A percentile compares a stretch with the other conserved stretches of the same genome.
Evolutionary conservation across 2,888 invertebrate genomes (phyloP).

Genomic region (Ceriagrion tenellum): DNA sequence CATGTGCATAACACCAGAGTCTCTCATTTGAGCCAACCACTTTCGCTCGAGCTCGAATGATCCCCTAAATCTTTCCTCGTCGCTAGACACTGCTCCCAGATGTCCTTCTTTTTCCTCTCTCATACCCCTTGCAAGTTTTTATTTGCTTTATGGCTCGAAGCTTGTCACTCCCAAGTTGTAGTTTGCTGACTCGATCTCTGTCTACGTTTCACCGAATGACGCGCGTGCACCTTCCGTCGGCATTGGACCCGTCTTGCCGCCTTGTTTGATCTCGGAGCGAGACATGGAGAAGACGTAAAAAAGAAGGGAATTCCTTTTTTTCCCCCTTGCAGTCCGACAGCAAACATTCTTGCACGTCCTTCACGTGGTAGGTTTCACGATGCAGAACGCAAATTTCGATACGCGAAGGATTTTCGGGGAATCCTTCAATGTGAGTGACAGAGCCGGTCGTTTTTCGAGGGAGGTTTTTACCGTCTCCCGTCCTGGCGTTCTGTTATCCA

Average conservation of each 20-base stretch:
- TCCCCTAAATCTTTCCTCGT: not conserved
- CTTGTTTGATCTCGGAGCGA: not conserved
- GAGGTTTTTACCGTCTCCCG: not conserved
- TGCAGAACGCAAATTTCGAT: not conserved
- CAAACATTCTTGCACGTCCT: constrained; percentile 9
- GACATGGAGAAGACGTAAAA: not conserved
- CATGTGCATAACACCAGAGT: not conserved
- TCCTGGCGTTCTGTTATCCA: not conserved
- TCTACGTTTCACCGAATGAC: not conserved
- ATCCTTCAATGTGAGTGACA: not conserved
- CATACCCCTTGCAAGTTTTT: not conserved
- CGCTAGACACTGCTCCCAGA: not conserved
- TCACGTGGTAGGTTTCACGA: not conserved
- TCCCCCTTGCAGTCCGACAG: not conserved
- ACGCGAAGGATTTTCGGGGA: not conserved
- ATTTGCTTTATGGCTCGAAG: not conserved
- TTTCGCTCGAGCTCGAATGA: not conserved
- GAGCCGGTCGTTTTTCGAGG: not conserved
- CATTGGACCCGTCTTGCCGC: not conserved
- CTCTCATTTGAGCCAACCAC: not conserved
- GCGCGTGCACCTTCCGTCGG: not conserved
- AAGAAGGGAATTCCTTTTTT: not conserved
- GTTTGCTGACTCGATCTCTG: not conserved
- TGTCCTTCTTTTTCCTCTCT: not conserved
- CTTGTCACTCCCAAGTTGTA: not conserved